Evolutionary conservation across 1,140 invertebrate genomes (phyloP).

Genomic region (Vanessa tameamea): DNA sequence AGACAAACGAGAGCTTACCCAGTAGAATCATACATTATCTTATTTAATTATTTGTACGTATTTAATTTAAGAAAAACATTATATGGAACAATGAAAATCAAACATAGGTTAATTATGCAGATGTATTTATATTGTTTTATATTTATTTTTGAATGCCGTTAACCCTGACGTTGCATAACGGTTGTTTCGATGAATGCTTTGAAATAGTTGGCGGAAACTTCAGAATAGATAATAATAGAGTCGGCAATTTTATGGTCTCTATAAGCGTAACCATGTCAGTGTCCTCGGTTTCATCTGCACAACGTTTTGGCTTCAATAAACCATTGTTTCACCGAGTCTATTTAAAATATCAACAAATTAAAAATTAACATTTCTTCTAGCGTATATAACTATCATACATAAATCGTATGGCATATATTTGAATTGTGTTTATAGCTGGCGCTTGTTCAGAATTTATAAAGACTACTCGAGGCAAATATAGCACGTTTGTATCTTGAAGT

Average conservation of each 20-base stretch:
- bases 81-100: too few species aligned
- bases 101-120: background rate
- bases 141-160: slow-evolving; percentile 23
- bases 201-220: slow-evolving; percentile 58
- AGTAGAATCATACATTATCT: too few species aligned
- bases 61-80: too few species aligned
- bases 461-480: slow-evolving; percentile 13
- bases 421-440: slow-evolving; percentile 26
- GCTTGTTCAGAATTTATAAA: slow-evolving; percentile 27
- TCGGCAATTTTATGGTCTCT: slow-evolving; percentile 67
- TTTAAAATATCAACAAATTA: slow-evolving; percentile 25
- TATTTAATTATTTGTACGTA: too few species aligned
- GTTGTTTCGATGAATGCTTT: slow-evolving; percentile 50
- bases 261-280: slow-evolving; percentile 63
- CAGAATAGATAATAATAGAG: slow-evolving; percentile 56
- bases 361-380: slow-evolving; percentile 23
- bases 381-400: background rate
- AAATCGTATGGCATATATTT: slow-evolving; percentile 16
- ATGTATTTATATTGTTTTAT: background rate
- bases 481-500: background rate
- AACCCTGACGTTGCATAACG: slow-evolving; percentile 48
- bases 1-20: too few species aligned
- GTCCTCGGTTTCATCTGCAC: slow-evolving; percentile 47
- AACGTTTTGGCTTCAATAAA: slow-evolving; percentile 35
- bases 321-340: slow-evolving; percentile 25